Evolutionary conservation across 2,113 vertebrate genomes (phyloP).

Genomic region (Turnix velox): DNA sequence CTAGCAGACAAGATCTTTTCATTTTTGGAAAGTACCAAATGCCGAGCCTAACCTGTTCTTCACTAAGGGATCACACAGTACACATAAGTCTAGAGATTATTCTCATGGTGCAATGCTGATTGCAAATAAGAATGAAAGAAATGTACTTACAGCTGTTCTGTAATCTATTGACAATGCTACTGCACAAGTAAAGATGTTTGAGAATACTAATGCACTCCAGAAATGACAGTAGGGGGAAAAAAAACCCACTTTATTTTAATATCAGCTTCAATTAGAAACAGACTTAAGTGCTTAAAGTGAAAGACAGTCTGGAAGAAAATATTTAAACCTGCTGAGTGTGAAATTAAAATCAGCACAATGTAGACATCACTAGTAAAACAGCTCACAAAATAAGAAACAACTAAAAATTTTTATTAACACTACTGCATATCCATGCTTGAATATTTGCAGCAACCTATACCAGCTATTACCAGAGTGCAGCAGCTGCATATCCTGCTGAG

Average conservation of each 20-base stretch:
- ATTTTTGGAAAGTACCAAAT: not conserved
- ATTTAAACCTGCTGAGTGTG: slow-evolving; percentile 20
- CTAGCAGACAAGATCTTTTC: not conserved
- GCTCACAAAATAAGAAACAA: not conserved
- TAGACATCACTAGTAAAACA: not conserved
- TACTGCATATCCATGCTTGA: not conserved
- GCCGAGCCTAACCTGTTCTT: not conserved
- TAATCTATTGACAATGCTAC: not conserved
- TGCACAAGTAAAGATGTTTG: not conserved
- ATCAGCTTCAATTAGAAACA: slow-evolving; percentile 16
- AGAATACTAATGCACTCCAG: not conserved
- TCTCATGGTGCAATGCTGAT: not conserved
- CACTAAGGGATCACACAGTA: not conserved
- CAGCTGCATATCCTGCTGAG: not conserved
- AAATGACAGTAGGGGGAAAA: not conserved
- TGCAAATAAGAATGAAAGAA: not conserved
- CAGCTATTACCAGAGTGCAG: not conserved
- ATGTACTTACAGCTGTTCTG: not conserved
- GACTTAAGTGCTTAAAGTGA: not conserved
- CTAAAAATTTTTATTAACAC: not conserved
- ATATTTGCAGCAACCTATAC: not conserved
- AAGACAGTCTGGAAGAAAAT: slow-evolving; percentile 8
- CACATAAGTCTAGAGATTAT: not conserved
- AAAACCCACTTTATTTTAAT: not conserved
- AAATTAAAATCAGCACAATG: slow-evolving; percentile 34